phyloP scores from a whole-genome alignment of 2,113 vertebrate species.

The Felis chaus region DNA sequence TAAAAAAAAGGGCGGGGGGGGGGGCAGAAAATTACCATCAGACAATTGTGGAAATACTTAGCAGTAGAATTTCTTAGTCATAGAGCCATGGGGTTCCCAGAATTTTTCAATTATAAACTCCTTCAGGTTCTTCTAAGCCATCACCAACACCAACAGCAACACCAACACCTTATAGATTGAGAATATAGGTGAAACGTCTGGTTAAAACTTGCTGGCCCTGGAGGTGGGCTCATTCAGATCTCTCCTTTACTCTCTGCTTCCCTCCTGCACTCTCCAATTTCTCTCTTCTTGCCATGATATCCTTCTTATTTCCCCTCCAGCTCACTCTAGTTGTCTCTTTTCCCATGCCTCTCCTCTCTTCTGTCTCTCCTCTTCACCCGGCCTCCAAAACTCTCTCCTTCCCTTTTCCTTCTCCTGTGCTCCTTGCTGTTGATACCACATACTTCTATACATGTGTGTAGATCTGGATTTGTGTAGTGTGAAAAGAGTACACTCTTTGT shows the following conservation, averaged over 20 bases:
- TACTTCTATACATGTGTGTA: not conserved
- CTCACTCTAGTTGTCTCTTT: not conserved
- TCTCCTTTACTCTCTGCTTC: not conserved
- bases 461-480: not conserved
- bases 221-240: fast-evolving
- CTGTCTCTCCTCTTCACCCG: not conserved
- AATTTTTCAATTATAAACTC: not conserved
- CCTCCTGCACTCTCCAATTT: not conserved
- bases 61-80: not conserved
- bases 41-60: not conserved
- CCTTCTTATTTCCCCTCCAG: not conserved
- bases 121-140: not conserved
- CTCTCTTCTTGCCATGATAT: not conserved
- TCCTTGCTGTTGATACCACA: not conserved
- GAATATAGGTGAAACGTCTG: not conserved
- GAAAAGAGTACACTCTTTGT: not conserved
- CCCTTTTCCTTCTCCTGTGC: no score
- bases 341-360: not conserved
- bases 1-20: not conserved
- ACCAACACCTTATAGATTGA: not conserved
- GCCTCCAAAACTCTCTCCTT: not conserved
- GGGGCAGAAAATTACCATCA: not conserved
- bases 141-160: not conserved
- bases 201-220: not conserved
- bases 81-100: not conserved